phyloP scores from a whole-genome alignment of 1,140 invertebrate genomes.

The Cecropterus lyciades region DNA sequence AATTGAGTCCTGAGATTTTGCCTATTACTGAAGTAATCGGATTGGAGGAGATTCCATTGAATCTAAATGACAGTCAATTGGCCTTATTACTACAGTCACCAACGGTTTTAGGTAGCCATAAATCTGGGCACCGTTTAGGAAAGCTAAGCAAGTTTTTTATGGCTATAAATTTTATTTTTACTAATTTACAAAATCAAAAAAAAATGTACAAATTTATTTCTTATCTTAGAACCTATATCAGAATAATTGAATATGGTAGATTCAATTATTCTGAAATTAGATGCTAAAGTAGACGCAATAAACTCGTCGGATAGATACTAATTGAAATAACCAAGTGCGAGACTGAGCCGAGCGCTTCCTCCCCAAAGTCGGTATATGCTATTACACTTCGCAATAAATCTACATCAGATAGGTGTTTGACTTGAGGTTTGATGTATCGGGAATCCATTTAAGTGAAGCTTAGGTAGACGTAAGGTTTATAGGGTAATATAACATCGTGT shows the following conservation, averaged over 20 bases:
- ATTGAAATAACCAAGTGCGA: slow-evolving; percentile 34
- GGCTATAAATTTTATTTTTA: too few relatives aligned
- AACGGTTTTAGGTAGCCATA: slow-evolving; percentile 10
- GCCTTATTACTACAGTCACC: slow-evolving; percentile 23
- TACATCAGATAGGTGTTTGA: slow-evolving; percentile 37
- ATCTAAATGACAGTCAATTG: slow-evolving; percentile 32
- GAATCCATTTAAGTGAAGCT: slow-evolving; percentile 35
- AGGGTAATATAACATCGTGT: slow-evolving; percentile 18
- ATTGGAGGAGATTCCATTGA: slow-evolving; percentile 3
- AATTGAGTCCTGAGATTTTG: slow-evolving; percentile 16
- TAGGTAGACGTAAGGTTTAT: slow-evolving; percentile 27
- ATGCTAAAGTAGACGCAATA: slow-evolving; percentile 31
- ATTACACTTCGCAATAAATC: slow-evolving; percentile 36
- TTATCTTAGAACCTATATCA: too few relatives aligned
- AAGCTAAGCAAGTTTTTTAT: background rate
- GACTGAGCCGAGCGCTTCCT: slow-evolving; percentile 31
- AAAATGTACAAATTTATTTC: background rate
- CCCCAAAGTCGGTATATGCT: slow-evolving; percentile 33
- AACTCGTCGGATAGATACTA: slow-evolving; percentile 31
- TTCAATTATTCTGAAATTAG: slow-evolving; percentile 24
- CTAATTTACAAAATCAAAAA: too few relatives aligned
- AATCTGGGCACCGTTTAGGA: slow-evolving; percentile 14
- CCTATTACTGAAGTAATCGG: slow-evolving; percentile 6
- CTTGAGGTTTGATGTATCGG: slow-evolving; percentile 38
- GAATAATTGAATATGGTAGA: too few relatives aligned